Evolutionary conservation across 1,140 invertebrate genomes (phyloP), one percentile per base, ranked within the genome.

Genomic region (Anastrepha obliqua): DNA sequence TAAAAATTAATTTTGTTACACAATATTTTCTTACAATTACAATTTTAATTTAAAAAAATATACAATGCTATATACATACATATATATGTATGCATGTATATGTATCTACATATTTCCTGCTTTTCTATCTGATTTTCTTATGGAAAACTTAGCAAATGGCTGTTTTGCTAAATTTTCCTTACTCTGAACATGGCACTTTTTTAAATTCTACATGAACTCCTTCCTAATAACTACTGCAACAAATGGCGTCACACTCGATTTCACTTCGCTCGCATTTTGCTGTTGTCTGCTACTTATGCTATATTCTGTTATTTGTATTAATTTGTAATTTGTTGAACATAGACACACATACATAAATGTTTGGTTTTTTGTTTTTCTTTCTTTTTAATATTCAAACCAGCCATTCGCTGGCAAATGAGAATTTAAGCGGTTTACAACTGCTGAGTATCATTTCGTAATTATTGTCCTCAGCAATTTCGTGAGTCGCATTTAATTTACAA

Each of bases 371-470:
- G 17, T 17, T 17, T 17, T 5, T 64, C 8, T 64, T n/a, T 44
- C 20, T 11, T 67, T 29, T 4, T 29, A 47, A 9, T 55, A 81
- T 6, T 88, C 89, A 93, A 86, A 93, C 92, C 87, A 93, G 90
- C 92, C 92, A 93, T 89, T 93, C 92, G 88, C 92, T 93, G 87
- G 92, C 91, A 89, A 93, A 88, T 20, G 92, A 91, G 62, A 93
- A 93, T 87, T 91, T 92, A 65, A 93, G 91, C 87, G 92, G 92
- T 88, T 92, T 92, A 88, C 90, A 91, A 90, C 91, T 91, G 89
- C 89, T 91, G 90, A 92, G 90, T 88, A 89, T 90, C 86, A 91
- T 88, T 87, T 90, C 88, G 89, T 89, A 89, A 88, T 93, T 93
- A 92, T 93, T 92, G 90, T 93, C 92, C 90, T 92, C 91, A 91